Evolutionary conservation across 2,888 invertebrate genomes (phyloP).

Genomic region (Euproctis similis): DNA sequence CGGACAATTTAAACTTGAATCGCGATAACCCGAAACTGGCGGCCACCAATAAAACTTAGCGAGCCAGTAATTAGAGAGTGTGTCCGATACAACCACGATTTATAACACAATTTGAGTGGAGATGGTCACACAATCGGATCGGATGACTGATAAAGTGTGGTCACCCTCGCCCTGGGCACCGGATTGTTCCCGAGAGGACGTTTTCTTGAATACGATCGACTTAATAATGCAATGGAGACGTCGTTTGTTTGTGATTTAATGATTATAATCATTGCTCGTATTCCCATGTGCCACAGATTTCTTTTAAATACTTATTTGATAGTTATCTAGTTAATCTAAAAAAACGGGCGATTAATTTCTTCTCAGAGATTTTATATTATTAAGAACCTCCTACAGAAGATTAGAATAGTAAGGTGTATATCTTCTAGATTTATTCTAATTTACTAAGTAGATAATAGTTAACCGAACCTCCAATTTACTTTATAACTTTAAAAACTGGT

Average conservation of each 20-base stretch:
- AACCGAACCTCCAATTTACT: no score
- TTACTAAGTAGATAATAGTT: no score
- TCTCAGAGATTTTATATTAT: no score
- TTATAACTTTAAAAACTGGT: no score
- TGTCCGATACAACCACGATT: constrained; percentile 51
- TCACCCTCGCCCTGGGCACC: constrained; percentile 49
- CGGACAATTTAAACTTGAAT: constrained; percentile 56
- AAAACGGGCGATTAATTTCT: no score
- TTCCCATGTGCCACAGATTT: constrained; percentile 13
- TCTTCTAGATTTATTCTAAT: no score
- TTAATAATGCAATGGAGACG: constrained; percentile 27
- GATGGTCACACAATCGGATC: constrained; percentile 47
- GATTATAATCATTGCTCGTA: constrained; percentile 17
- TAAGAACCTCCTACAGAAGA: no score
- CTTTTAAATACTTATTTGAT: not conserved
- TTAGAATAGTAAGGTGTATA: no score
- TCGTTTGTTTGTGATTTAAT: constrained; percentile 17
- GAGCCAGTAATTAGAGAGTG: constrained; percentile 68
- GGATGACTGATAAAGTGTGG: constrained; percentile 63
- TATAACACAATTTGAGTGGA: constrained; percentile 40
- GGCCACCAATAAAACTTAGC: constrained; percentile 57
- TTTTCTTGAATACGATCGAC: constrained; percentile 48
- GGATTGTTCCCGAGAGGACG: constrained; percentile 49
- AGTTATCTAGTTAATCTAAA: no score
- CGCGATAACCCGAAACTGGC: constrained; percentile 57